Evolutionary conservation across 1,140 invertebrate species (phyloP).

Genomic region (Caenorhabditis remanei): DNA sequence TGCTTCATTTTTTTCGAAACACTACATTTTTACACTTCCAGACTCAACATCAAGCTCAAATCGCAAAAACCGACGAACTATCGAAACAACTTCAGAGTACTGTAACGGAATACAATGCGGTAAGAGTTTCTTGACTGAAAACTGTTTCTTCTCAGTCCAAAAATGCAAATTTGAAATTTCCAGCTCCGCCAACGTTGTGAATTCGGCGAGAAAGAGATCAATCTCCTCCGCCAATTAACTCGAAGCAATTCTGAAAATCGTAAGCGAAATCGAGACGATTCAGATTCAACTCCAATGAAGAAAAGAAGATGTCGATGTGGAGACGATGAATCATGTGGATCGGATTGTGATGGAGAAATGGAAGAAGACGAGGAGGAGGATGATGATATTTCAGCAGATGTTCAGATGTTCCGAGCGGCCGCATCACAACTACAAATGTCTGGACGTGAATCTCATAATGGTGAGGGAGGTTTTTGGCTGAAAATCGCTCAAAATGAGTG

Average conservation of each 20-base stretch:
- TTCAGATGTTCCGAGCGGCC: conserved; percentile 11
- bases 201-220: conserved; percentile 7
- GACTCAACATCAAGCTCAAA: background rate
- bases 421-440: conserved; percentile 1
- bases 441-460: conserved; percentile 9
- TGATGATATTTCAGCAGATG: conserved; percentile 4
- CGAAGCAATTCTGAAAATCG: background rate
- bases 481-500: too few species aligned
- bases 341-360: conserved; percentile 39
- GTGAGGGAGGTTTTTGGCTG: too few species aligned
- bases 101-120: background rate
- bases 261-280: background rate
- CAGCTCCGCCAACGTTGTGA: conserved; percentile 35
- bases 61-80: background rate
- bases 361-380: conserved; percentile 9
- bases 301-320: conserved; percentile 31
- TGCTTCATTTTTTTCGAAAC: too few species aligned
- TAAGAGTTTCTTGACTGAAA: too few species aligned
- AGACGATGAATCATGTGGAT: conserved; percentile 5
- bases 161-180: background rate
- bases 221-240: background rate
- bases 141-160: background rate
- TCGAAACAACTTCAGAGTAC: conserved; percentile 6
- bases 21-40: background rate
- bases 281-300: background rate